These are phyloP conservation scores for Sphaerophoria taeniata DNA, from an alignment of 2,888 invertebrate genomes.

Conservation along the genomic window DNA sequence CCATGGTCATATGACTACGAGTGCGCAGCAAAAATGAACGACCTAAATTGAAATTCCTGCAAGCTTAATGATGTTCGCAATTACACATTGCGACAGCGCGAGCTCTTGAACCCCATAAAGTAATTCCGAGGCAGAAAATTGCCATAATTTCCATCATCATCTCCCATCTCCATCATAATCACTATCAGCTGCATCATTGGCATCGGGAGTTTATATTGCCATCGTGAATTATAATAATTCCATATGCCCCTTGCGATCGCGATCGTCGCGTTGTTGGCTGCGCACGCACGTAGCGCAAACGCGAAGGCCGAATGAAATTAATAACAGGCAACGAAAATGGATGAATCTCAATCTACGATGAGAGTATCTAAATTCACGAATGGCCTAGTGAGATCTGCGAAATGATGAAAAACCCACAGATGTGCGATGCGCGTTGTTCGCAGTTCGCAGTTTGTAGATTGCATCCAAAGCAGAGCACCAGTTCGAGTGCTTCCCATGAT, in stretches of 20 bases:
- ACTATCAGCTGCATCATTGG: slow-evolving; percentile 73
- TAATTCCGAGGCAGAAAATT: slow-evolving; percentile 72
- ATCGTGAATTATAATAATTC: slow-evolving; percentile 74
- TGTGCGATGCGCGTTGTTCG: background rate
- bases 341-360: slow-evolving; percentile 53
- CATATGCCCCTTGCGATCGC: slow-evolving; percentile 68
- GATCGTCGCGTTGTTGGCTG: background rate
- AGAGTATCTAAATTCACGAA: slow-evolving; percentile 20
- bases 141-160: slow-evolving; percentile 74
- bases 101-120: slow-evolving; percentile 70
- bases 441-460: too few species aligned
- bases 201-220: slow-evolving; percentile 69
- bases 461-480: slow-evolving; percentile 58
- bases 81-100: slow-evolving; percentile 73
- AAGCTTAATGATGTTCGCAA: slow-evolving; percentile 70
- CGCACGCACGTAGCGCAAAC: slow-evolving; percentile 59
- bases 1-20: background rate
- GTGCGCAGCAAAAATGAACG: background rate
- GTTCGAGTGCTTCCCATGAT: slow-evolving; percentile 54
- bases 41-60: slow-evolving; percentile 68
- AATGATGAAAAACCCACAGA: slow-evolving; percentile 43
- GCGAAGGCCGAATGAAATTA: slow-evolving; percentile 72
- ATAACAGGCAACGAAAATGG: slow-evolving; percentile 59
- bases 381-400: slow-evolving; percentile 53
- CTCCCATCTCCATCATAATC: slow-evolving; percentile 73